Evolutionary conservation across 2,888 invertebrate genomes (phyloP), one percentile per base, ranked within the genome.

Genomic region (Coenonympha glycerion): DNA sequence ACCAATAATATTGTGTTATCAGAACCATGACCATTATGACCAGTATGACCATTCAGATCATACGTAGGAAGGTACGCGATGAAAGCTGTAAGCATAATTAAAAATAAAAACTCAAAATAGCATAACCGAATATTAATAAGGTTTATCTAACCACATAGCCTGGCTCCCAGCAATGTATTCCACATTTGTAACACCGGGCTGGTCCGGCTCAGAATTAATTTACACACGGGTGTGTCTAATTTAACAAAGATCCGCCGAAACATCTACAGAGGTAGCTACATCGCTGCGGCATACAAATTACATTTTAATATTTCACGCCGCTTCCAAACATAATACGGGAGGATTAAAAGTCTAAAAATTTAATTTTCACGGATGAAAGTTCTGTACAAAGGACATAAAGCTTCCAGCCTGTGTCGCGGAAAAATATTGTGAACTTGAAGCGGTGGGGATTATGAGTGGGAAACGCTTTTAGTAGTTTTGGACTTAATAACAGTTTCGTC

Each of bases 301-400:
- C 57, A 53, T 52, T 55, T 55, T 57, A 52, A 57, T 52, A 57
- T 55, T 55, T 53, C 46, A 55, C 46, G 46, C 53, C 13, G 45
- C 46, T 46, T 26, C 33, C 55, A 46, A 50, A 47, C 49, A 40
- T 55, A 49, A 55, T 49, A 34, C 47, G 28, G 52, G 47, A 13
- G 22, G 48, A 52, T 52, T 55, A 55, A 42, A 39, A 49, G 42
- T 49, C 13, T 39, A 52, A 55, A 49, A 55, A 49, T 42, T 52
- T 49, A 41, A 49, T 47, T 55, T 47, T 47, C 28, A 39, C 26
- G 22, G 36, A 45, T 39, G 49, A 49, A 53, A 53, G 36, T 53
- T 40, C 36, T 30, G 36, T 33, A 31, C 37, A 26, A 33, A 52
- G 44, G 44, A 40, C 33, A 34, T 40, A 47, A 50, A 36, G 26